These are phyloP conservation scores for Enteromius anoplus DNA, from an alignment of 2,797 vertebrate genomes.

Conservation along the genomic window DNA sequence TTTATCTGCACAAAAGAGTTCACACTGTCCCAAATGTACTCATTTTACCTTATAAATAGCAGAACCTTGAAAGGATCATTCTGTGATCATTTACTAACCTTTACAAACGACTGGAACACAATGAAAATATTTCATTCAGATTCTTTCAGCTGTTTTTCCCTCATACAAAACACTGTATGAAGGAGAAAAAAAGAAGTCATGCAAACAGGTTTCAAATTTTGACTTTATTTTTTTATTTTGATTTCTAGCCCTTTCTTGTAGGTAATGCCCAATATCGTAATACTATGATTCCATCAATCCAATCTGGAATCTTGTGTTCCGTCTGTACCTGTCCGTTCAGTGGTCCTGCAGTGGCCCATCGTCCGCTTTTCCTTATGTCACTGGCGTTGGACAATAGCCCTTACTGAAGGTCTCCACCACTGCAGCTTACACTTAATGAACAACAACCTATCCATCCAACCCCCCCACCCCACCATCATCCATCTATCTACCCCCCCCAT, in stretches of 20 bases:
- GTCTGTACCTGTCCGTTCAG: conserved; percentile 23
- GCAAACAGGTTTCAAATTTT: neutral
- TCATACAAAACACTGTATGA: neutral
- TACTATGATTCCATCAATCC: neutral
- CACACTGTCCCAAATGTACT: neutral
- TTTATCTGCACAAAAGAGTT: neutral
- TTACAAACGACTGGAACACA: neutral
- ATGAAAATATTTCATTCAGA: neutral
- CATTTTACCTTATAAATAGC: neutral
- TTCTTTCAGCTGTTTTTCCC: neutral
- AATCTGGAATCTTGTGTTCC: neutral
- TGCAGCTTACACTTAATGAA: conserved; percentile 81
- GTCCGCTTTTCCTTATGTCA: conserved; percentile 41
- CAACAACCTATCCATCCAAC: conserved; percentile 67
- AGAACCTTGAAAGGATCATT: neutral
- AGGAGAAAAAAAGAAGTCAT: neutral
- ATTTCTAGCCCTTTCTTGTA: neutral
- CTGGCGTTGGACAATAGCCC: conserved; percentile 74
- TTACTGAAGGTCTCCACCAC: conserved; percentile 66
- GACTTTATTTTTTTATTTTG: neutral
- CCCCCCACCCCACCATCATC: conserved; percentile 55
- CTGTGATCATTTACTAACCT: neutral
- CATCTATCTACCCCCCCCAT: conserved; percentile 21
- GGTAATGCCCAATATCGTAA: neutral
- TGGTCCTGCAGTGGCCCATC: conserved; percentile 4